Percentiles rank a stretch among this genome's conserved stretches.
These are phyloP conservation scores for Dinoponera quadriceps DNA, from an alignment of 1,140 invertebrate genomes.

Conservation along the genomic window DNA sequence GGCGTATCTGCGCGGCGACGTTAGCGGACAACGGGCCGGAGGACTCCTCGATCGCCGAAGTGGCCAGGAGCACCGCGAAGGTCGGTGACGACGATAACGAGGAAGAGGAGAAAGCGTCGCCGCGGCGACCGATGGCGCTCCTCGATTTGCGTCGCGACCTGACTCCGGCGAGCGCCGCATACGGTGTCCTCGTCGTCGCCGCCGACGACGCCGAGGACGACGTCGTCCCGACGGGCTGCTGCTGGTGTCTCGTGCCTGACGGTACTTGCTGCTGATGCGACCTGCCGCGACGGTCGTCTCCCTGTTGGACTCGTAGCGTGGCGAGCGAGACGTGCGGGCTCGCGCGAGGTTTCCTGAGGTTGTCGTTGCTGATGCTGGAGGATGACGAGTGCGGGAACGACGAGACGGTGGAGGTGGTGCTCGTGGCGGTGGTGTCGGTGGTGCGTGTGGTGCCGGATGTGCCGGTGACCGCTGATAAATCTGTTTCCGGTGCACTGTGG, in stretches of 20 bases:
- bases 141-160: conserved; percentile 33
- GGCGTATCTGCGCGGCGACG: conserved; percentile 25
- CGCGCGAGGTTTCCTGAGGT: conserved; percentile 39
- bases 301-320: conserved; percentile 24
- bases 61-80: conserved; percentile 35
- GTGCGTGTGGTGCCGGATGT: conserved; percentile 61
- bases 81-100: conserved; percentile 43
- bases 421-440: conserved; percentile 44
- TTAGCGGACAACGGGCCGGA: background rate
- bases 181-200: conserved; percentile 56
- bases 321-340: conserved; percentile 5
- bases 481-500: conserved; percentile 80
- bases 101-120: conserved; percentile 18
- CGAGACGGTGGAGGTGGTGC: conserved; percentile 51
- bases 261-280: conserved; percentile 17
- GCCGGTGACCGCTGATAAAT: conserved; percentile 80
- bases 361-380: conserved; percentile 37
- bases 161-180: conserved; percentile 4
- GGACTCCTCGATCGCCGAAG: conserved; percentile 23
- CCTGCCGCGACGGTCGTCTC: conserved; percentile 30
- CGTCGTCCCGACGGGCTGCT: conserved; percentile 54
- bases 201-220: conserved; percentile 55
- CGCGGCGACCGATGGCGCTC: conserved; percentile 15
- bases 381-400: conserved; percentile 64
- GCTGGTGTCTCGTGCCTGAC: conserved; percentile 46